Base-by-base conservation (phyloP, 1,140 invertebrate genomes). In the Nasonia vitripennis region DNA sequence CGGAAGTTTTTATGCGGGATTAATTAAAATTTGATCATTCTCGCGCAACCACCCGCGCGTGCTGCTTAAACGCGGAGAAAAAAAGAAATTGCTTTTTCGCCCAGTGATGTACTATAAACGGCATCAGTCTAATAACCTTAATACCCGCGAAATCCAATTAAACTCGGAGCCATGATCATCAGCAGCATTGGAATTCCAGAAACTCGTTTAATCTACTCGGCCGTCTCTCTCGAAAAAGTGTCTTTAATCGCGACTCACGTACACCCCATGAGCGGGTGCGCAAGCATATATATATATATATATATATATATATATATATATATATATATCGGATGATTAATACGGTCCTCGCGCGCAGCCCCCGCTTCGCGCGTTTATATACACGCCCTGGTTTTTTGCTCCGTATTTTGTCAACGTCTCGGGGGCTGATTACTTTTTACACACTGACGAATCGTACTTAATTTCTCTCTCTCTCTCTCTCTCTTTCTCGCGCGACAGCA, bases 361-460 rank as follows among this genome's bases (percentile, higher is more conserved):
- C 48, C 14, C 12, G 48, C 48, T 12, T 14, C 14, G 12, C 48
- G 55, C 55, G 17, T 17, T 62, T n/a, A 62, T 62, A 62, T n/a
- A 62, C 17, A 70, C 23, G 23, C 68, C 27, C 68, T 71, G 27
- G 31, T 84, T 84, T 85, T 85, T 80, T n/a, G 27, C 48, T 7
- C 70, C 12, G 68, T 67, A 85, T 85, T 85, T 85, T 85, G 83
- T 80, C 83, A 85, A 85, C 45, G 83, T 85, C 83, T 85, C 51
- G 6, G 20, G 70, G 70, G 73, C 78, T 81, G 84, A 85, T 85
- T 81, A 81, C 84, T 62, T 81, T 81, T 85, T 81, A 85, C 78
- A 51, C 81, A 85, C 80, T 83, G 77, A 79, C 37, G 75, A 80
- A 79, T 71, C 14, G 37, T 17, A 81, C 70, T 71, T 68, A 81